phyloP scores from a whole-genome alignment of 2,888 invertebrate species.

The Herminia tarsipennalis region DNA sequence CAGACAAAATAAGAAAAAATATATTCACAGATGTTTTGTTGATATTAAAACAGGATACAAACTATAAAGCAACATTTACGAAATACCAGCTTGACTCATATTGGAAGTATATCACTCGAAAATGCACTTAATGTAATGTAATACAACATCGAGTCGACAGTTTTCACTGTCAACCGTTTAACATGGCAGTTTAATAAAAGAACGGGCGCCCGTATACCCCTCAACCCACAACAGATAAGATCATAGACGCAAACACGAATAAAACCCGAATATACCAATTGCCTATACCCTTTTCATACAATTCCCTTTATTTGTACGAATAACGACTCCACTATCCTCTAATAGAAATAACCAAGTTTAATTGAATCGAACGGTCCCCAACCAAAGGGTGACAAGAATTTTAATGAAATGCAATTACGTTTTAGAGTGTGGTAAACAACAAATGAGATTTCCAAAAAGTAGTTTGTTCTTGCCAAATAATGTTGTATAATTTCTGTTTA shows the following conservation, averaged over 20 bases:
- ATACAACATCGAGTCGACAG: slow-evolving; percentile 44
- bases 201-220: slow-evolving; percentile 73
- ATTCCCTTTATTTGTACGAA: slow-evolving; percentile 44
- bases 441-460: slow-evolving; percentile 35
- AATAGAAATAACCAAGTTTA: slow-evolving; percentile 76
- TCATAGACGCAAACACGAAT: slow-evolving; percentile 76
- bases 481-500: slow-evolving; percentile 22
- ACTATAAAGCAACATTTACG: background rate
- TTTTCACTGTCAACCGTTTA: slow-evolving; percentile 48
- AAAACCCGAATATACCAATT: slow-evolving; percentile 66
- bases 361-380: slow-evolving; percentile 69
- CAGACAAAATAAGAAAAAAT: background rate
- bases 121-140: slow-evolving; percentile 15
- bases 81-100: slow-evolving; percentile 14
- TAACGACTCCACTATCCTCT: slow-evolving; percentile 42
- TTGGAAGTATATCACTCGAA: slow-evolving; percentile 24
- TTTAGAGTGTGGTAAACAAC: slow-evolving; percentile 42
- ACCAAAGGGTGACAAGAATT: slow-evolving; percentile 69
- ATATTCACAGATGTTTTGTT: background rate
- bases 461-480: slow-evolving; percentile 17
- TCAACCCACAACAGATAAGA: slow-evolving; percentile 70
- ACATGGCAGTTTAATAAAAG: slow-evolving; percentile 76
- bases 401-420: slow-evolving; percentile 64
- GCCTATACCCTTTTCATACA: slow-evolving; percentile 75
- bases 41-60: background rate